Percentiles rank a stretch among this genome's conserved stretches.
These are phyloP conservation scores for Bubo bubo DNA, from an alignment of 2,113 vertebrate genomes.

Conservation along the genomic window DNA sequence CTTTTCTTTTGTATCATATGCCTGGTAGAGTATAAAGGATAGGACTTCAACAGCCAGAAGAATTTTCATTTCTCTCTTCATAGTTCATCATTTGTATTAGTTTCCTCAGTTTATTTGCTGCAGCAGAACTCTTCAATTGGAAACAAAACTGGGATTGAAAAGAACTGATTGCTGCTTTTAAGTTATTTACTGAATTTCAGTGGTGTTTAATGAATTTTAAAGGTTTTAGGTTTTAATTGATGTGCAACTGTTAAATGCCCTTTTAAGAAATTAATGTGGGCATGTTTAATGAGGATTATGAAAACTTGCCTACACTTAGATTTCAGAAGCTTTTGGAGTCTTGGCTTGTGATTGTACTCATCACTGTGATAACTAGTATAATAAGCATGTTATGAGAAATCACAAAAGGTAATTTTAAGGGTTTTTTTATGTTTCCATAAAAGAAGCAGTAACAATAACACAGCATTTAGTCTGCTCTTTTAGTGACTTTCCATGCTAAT, in stretches of 20 bases:
- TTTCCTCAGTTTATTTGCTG: background rate
- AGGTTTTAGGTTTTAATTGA: background rate
- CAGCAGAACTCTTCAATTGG: background rate
- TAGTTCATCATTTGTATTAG: background rate
- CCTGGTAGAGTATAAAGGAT: background rate
- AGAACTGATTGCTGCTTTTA: background rate
- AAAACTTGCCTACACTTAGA: background rate
- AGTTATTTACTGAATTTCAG: background rate
- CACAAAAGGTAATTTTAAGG: background rate
- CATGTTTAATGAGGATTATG: background rate
- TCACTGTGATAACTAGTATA: background rate
- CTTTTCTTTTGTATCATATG: background rate
- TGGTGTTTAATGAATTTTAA: background rate
- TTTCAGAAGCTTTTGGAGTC: background rate
- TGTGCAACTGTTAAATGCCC: background rate
- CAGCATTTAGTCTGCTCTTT: background rate
- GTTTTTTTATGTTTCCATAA: background rate
- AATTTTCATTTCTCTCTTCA: constrained; percentile 1
- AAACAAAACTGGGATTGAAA: background rate
- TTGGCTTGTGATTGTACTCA: background rate
- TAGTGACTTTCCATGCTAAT: background rate
- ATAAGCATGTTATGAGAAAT: background rate
- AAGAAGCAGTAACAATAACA: background rate
- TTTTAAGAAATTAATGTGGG: background rate
- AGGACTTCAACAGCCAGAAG: background rate